phyloP scores from a whole-genome alignment of 2,888 invertebrate genomes.

The Drosophila meridiana region DNA sequence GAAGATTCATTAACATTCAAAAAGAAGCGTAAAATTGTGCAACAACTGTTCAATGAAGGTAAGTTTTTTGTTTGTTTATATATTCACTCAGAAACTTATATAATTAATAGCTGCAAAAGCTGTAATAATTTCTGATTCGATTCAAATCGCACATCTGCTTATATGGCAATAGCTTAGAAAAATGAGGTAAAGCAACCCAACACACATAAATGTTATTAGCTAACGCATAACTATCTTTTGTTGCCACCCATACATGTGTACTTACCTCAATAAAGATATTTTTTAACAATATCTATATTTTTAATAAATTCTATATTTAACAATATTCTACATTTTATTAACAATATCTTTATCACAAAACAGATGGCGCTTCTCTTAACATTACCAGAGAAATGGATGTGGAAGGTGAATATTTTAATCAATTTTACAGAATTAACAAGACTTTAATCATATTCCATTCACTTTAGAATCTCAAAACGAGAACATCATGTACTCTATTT shows the following conservation, averaged over 20 bases:
- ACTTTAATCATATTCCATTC: background rate
- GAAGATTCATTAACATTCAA: conserved; percentile 90
- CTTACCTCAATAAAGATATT: background rate
- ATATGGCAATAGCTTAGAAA: conserved; percentile 85
- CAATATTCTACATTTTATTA: conserved; percentile 2
- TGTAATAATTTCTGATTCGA: conserved; percentile 43
- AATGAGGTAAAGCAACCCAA: conserved; percentile 81
- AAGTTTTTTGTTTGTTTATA: conserved; percentile 35
- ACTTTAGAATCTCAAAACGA: conserved; percentile 87
- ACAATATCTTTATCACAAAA: conserved; percentile 59
- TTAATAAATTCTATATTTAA: too few species aligned
- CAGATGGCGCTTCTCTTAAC: conserved; percentile 90
- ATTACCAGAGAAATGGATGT: conserved; percentile 89
- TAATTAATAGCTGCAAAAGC: conserved; percentile 14
- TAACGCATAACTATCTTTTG: conserved; percentile 67
- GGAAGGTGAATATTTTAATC: conserved; percentile 82
- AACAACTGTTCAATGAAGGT: conserved; percentile 87
- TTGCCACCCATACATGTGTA: conserved; percentile 22
- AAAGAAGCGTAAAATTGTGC: conserved; percentile 89
- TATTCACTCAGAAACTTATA: background rate
- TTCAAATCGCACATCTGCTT: conserved; percentile 74
- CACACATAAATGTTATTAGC: conserved; percentile 69
- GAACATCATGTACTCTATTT: conserved; percentile 92
- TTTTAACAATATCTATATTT: background rate
- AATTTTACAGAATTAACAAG: background rate